Evolutionary conservation across 2,888 invertebrate genomes (phyloP), one percentile per base, ranked within the genome.

Genomic region (Antheraea yamamai): DNA sequence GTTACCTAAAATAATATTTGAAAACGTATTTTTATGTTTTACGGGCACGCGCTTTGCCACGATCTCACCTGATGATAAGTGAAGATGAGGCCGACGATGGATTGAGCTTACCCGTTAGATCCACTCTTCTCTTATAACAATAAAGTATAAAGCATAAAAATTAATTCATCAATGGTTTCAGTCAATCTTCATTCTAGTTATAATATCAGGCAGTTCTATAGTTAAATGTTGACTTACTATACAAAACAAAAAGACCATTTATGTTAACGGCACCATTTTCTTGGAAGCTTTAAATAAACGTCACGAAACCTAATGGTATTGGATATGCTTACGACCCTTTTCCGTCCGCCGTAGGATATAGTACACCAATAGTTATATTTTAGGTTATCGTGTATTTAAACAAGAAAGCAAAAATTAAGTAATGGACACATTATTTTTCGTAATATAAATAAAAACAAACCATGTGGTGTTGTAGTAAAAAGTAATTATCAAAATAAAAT

Each of bases 291-390:
- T 64, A 26, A 26, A 64, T 64, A 64, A 18, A 26, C 12, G 64
- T 26, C 26, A 26, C 26, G 64, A 64, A 64, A 26, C 64, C 64
- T 64, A 64, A 64, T 64, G 64, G 26, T 64, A 64, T 64, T 64
- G 64, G 26, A 64, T 64, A 64, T 61, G 52, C n/a, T 64, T 64
- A 64, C 2, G 64, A 64, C 23, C 26, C 18, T 14, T 20, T 58
- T 58, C 58, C 10, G 20, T 7, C 20, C n/a, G n/a, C 8, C 58
- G 58, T 58, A 58, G 6, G 10, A n/a, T 55, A 55, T n/a, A 61
- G 8, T 61, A n/a, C 0, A n/a, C 10, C 55, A 55, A 55, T 55
- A 16, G 10, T 2, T n/a, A n/a, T 61, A 61, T 23, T 61, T 61
- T 61, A 61, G 10, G 61, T 23, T 61, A 61, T 61, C 61, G n/a